Base-by-base conservation (phyloP, 2,888 invertebrate species). In the Cryptocephalus primarius region DNA sequence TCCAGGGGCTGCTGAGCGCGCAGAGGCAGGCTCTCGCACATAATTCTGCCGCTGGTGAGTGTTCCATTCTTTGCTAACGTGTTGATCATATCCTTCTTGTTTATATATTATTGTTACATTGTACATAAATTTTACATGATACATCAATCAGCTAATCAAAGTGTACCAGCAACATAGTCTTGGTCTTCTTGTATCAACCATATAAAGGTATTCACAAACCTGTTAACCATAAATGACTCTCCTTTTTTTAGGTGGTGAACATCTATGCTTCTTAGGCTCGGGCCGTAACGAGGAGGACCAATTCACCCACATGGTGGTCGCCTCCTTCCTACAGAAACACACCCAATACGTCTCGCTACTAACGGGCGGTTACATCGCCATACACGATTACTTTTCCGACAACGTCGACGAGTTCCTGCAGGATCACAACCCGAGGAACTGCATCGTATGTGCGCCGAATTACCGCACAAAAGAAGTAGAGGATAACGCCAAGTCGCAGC, bases 231-330 rank as follows among this genome's bases (percentile, higher is more conserved):
- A 22, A 22, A 22, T 22, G 3, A n/a, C n/a, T n/a, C 3, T 44
- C 40, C 48, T 53, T 55, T 43, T 57, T 54, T 32, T 46, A 67
- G 68, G 89, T 57, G 84, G 93, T 54, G 84, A 91, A 66, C 90
- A 91, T 67, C 78, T 96, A 52, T 91, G 91, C 61, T 90, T 91
- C 67, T 80, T 97, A 65, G 96, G 96, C 39, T 92, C 92, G 51
- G 96, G 96, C 1, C 78, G 91, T 42, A 82, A 87, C 57, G 93
- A 94, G 63, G 91, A 93, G 72, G 95, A 96, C 68, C 89, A 89
- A 59, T 94, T 93, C 66, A 92, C 95, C 12, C 88, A 95, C 66
- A 99, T 99, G 97, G 95, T 96, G 22, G 90, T 99, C 11, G 92
- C 97, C 8, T 91, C 92, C 47, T 96, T 99, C 69, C 75, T 99